These are phyloP conservation scores for Nephila pilipes DNA, from an alignment of 1,140 invertebrate genomes.

Conservation along the genomic window DNA sequence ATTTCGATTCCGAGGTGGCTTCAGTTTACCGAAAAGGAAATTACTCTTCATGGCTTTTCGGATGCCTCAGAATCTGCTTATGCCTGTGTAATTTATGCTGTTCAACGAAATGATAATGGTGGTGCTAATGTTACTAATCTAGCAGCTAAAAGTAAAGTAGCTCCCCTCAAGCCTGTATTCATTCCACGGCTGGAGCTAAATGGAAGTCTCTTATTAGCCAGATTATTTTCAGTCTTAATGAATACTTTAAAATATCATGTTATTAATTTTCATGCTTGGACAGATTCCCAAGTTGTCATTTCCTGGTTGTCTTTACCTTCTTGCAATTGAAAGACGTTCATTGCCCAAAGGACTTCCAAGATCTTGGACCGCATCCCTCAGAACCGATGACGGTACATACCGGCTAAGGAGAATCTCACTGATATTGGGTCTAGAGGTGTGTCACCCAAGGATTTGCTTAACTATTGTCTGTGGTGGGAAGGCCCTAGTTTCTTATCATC, in stretches of 20 bases:
- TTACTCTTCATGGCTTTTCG: constrained; percentile 68
- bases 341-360: not conserved
- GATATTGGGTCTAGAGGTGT: not conserved
- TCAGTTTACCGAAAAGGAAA: not conserved
- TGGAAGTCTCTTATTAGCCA: not conserved
- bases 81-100: constrained; percentile 35
- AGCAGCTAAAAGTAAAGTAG: no score
- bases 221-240: no score
- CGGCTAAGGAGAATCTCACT: not conserved
- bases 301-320: not conserved
- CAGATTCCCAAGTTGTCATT: not conserved
- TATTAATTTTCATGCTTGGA: not conserved
- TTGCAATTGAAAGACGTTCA: not conserved
- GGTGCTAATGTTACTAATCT: no score
- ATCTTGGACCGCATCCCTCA: not conserved
- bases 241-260: not conserved
- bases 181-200: no score
- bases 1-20: not conserved
- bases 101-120: no score
- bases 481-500: not conserved
- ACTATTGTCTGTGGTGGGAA: not conserved
- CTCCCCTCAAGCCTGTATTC: no score
- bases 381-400: not conserved
- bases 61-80: constrained; percentile 74
- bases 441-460: not conserved